phyloP scores from a whole-genome alignment of 1,140 invertebrate species.

The Temnothorax curvispinosus region DNA sequence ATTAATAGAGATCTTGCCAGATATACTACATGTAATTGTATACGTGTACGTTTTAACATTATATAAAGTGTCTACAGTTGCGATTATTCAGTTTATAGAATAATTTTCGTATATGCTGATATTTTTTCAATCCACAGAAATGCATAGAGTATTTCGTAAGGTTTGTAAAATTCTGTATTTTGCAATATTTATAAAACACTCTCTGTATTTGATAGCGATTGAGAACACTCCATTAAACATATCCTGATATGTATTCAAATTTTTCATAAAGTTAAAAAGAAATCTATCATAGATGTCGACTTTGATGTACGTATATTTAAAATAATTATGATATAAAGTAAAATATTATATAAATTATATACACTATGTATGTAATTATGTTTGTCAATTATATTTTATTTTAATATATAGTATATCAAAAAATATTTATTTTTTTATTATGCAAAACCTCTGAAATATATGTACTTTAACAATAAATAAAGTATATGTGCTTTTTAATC shows the following conservation, averaged over 20 bases:
- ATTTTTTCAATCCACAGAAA: not conserved
- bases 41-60: slow-evolving; percentile 22
- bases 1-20: slow-evolving; percentile 25
- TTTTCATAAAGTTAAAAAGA: slow-evolving; percentile 27
- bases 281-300: slow-evolving; percentile 16
- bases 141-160: not conserved
- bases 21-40: slow-evolving; percentile 28
- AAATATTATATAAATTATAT: slow-evolving; percentile 42
- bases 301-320: slow-evolving; percentile 1
- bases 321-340: slow-evolving; percentile 38
- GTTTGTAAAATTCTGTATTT: not conserved
- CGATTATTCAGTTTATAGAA: slow-evolving; percentile 8
- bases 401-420: slow-evolving; percentile 59
- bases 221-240: slow-evolving; percentile 19
- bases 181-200: not conserved
- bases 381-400: slow-evolving; percentile 72
- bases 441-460: slow-evolving; percentile 50
- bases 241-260: slow-evolving; percentile 21
- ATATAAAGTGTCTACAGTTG: not conserved
- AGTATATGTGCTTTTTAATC: not conserved
- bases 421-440: slow-evolving; percentile 62
- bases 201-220: not conserved
- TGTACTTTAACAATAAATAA: slow-evolving; percentile 51
- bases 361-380: slow-evolving; percentile 40
- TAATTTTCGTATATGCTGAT: slow-evolving; percentile 11